A percentile compares a stretch with the other conserved stretches of the same genome.
These are phyloP conservation scores for Bombycilla garrulus DNA, from an alignment of 2,113 vertebrate genomes.

Conservation along the genomic window DNA sequence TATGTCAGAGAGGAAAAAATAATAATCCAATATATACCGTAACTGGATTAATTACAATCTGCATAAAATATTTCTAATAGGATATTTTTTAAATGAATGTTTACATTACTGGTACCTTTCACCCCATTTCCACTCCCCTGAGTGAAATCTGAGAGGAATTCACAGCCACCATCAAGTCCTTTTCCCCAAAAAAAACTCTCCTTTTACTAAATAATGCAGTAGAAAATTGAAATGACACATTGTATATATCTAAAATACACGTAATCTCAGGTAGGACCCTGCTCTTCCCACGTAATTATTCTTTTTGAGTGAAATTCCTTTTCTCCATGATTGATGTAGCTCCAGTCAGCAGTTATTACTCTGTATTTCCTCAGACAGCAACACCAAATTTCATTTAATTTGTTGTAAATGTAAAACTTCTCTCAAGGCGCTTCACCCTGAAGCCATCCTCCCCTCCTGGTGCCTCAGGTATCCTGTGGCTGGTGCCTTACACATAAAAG, in stretches of 20 bases:
- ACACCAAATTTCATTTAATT: background rate
- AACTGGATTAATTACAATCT: background rate
- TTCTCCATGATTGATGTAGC: background rate
- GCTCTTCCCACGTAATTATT: background rate
- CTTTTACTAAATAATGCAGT: background rate
- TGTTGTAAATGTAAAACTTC: background rate
- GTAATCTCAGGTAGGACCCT: background rate
- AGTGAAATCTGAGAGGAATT: background rate
- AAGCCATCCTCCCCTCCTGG: background rate
- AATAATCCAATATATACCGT: fast-evolving
- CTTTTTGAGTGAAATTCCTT: background rate
- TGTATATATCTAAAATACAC: no score
- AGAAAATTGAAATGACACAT: background rate
- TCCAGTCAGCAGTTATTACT: background rate
- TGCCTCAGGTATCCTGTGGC: background rate
- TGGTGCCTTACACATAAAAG: background rate
- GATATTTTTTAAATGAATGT: background rate
- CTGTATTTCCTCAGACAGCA: background rate
- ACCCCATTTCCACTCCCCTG: background rate
- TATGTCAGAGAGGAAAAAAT: background rate
- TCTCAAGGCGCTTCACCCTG: background rate
- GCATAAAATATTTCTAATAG: background rate
- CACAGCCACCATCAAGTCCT: background rate
- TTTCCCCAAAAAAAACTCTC: background rate
- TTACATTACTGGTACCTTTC: background rate